phyloP scores from a whole-genome alignment of 2,113 vertebrate species.

The Paraplagusia blochii region DNA sequence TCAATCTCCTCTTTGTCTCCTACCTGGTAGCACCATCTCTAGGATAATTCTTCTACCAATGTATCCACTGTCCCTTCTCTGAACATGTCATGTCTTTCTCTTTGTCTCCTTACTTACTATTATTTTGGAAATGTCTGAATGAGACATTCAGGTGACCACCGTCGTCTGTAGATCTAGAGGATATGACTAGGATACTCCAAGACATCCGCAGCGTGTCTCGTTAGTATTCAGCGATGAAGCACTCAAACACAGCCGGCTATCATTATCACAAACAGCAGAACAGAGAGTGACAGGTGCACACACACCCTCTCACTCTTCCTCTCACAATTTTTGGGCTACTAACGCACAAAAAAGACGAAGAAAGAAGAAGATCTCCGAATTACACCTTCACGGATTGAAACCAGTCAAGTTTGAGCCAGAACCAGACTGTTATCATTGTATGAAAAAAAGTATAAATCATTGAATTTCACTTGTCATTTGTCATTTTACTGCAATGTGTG shows the following conservation, averaged over 20 bases:
- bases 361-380: conserved; percentile 10
- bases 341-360: conserved; percentile 5
- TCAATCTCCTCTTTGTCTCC: no score
- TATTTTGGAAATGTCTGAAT: not conserved
- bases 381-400: not conserved
- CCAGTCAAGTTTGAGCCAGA: no score
- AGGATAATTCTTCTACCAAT: no score
- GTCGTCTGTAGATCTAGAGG: conserved; percentile 52
- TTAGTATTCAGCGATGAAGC: conserved; percentile 68
- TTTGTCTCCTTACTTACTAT: no score
- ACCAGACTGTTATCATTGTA: no score
- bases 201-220: conserved; percentile 64
- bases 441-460: no score
- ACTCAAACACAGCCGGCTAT: conserved; percentile 59
- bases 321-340: conserved; percentile 8
- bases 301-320: not conserved
- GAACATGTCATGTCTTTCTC: no score
- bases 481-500: no score
- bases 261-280: conserved; percentile 57
- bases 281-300: conserved; percentile 7
- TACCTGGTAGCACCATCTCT: no score
- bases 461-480: no score
- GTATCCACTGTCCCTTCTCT: no score
- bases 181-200: conserved; percentile 46
- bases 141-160: conserved; percentile 55